Base-by-base conservation (phyloP, 2,113 vertebrate genomes). In the Heteronetta atricapilla region DNA sequence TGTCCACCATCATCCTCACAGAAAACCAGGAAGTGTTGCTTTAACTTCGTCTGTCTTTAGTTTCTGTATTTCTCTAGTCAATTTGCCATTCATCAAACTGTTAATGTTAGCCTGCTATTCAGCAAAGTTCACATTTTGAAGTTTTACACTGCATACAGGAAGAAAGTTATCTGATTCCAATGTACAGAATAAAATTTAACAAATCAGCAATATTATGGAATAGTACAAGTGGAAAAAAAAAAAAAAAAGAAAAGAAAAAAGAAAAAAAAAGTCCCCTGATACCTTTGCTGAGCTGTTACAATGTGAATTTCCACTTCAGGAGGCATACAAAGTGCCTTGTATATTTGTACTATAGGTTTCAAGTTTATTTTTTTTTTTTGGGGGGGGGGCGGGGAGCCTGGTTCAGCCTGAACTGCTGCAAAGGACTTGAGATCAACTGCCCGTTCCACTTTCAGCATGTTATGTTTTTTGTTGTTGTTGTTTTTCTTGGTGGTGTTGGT, bases 311-410 rank as follows among this genome's bases (percentile, higher is more conserved):
- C 60, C 38, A 16, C 62, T 40, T 29, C 36, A 13, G 0, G 4
- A 7, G 3, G 23, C 67, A 23, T 20, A 62, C 34, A 58, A 53
- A 44, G 2, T 60, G 33, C 0, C 0, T 67, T 33, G 1, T 46
- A 13, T 0, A 0, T 36, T 60, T 4, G 6, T 21, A 25, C 10
- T 85, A 34, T 21, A 8, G 31, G 13, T 3, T 66, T 50, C 38
- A 82, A 60, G 29, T 53, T n/a, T 66, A 46, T 23, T 42, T 82
- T 9, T 5, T 91, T 69, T 75, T 68, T 10, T 38, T n/a, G 75
- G 4, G 1, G n/a, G n/a, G n/a, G n/a, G n/a, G n/a, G n/a, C n/a
- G n/a, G n/a, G n/a, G n/a, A n/a, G n/a, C n/a, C 5, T 79, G 48
- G 6, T 72, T 72, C 42, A 79, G 19, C 34, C 34, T 56, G 66